Evolutionary conservation across 2,888 invertebrate species (phyloP), one percentile per base, ranked within the genome.

Genomic region (Pollenia angustigena): DNA sequence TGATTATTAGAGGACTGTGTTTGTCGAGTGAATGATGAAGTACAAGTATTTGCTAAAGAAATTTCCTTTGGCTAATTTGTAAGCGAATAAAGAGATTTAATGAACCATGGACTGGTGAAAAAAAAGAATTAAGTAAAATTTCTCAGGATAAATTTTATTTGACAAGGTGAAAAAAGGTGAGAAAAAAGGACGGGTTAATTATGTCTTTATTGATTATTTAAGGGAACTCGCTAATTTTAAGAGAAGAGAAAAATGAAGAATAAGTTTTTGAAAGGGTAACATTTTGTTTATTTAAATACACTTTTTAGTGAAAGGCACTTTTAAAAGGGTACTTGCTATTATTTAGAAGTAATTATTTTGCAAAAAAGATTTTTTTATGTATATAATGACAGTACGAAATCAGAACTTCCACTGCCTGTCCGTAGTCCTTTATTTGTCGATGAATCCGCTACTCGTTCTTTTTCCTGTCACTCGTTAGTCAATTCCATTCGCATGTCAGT

Each of bases 41-140:
- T 69, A 52, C 18, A 68, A 75, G 60, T 82, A 69, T 82, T 82
- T 75, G 75, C 75, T 60, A 75, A 82, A 68, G 52, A 60, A 50
- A 78, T 74, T 79, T 84, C 81, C 60, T 84, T 76, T 76, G 50
- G 84, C 84, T 81, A 84, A 87, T 87, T 87, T 87, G 76, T 78
- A 54, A 68, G 62, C 32, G 72, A 78, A 68, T 75, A 81, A 84
- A 87, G 11, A 68, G 66, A 81, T 78, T 84, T 84, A 87, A 87
- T 87, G 87, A 87, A 87, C 81, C 87, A 78, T 84, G 7, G 12
- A 14, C 46, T 40, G 52, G 44, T 66, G 4, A 44, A 62, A 80
- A 68, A 60, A n/a, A n/a, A n/a, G n/a, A 64, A 66, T 18, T 4
- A 66, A 56, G 62, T n/a, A n/a, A 32, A 12, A 23, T 58, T 23